Base-by-base conservation (phyloP, 2,113 vertebrate genomes). In the Antechinus stuartii region DNA sequence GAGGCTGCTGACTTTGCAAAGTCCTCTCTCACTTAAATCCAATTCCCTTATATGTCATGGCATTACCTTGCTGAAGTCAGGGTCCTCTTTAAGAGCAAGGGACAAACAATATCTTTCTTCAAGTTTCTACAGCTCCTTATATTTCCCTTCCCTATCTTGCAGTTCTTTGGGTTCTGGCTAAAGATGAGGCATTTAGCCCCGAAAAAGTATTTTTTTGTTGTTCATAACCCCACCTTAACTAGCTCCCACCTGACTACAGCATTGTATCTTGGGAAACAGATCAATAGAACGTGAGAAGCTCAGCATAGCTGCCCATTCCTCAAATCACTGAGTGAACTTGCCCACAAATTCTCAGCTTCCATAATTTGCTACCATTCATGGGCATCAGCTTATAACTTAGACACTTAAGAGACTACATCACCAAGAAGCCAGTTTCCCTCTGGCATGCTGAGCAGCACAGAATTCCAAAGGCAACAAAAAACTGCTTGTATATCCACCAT, bases 401-500 rank as follows among this genome's bases (percentile, higher is more conserved):
- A n/a, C 5, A 91, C 2, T 53, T 91, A 11, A 22, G 24, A 91
- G 49, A 11, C 53, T 35, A 84, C 25, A 91, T n/a, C 35, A 91
- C 19, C 35, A 93, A 93, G 27, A 2, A 95, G 50, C 55, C 1
- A 26, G 84, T 16, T 94, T n/a, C 24, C 6, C 95, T 42, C 49
- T 12, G 55, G 57, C 56, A 90, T 22, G 3, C 8, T 84, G 49
- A 90, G 84, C 19, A 89, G 95, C 24, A 55, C 9, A 94, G 93
- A 95, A 96, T 55, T 56, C 91, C 53, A 52, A 14, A 92, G 42
- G 50, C 68, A 90, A 91, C 90, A 55, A 90, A 49, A 96, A 95
- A 35, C 42, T 92, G 23, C 52, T 68, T 89, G 92, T 50, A 42
- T 0, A 27, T n/a, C 92, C 92, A 76, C 89, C 27, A 61, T 57